phyloP scores from a whole-genome alignment of 2,888 invertebrate species.

The Oxytorus armatus region DNA sequence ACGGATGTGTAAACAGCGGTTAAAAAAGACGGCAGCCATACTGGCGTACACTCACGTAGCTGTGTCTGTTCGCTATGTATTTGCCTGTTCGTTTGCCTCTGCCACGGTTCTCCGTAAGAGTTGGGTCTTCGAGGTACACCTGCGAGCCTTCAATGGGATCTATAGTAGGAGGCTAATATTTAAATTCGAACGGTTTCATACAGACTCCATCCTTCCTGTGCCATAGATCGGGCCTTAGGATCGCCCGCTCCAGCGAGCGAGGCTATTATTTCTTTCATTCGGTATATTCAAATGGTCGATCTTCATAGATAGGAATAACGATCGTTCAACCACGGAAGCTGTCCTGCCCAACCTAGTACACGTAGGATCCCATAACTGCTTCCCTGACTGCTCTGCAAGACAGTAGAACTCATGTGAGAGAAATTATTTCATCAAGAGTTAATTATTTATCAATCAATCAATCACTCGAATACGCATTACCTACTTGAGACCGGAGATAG shows the following conservation, averaged over 20 bases:
- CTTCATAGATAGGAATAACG: slow-evolving; percentile 77
- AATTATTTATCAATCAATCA: too few species aligned
- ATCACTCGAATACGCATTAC: too few species aligned
- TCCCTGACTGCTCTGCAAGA: not conserved
- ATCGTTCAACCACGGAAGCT: slow-evolving; percentile 74
- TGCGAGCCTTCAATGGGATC: slow-evolving; percentile 74
- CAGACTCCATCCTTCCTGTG: slow-evolving; percentile 38
- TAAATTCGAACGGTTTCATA: slow-evolving; percentile 76
- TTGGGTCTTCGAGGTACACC: slow-evolving; percentile 74
- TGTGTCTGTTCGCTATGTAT: slow-evolving; percentile 59
- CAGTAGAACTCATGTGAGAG: not conserved
- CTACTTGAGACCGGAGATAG: too few species aligned
- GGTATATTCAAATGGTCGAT: slow-evolving; percentile 80
- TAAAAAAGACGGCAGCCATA: not conserved
- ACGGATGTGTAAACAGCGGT: slow-evolving; percentile 7
- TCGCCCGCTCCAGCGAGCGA: slow-evolving; percentile 16
- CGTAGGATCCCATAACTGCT: slow-evolving; percentile 1
- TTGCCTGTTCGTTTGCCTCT: slow-evolving; percentile 64
- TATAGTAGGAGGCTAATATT: slow-evolving; percentile 81
- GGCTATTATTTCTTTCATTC: slow-evolving; percentile 39
- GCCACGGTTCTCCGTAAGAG: slow-evolving; percentile 58
- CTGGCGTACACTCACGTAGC: not conserved
- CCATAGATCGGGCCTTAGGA: slow-evolving; percentile 50
- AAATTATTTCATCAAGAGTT: too few species aligned
- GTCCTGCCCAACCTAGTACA: not conserved